Base-by-base conservation (phyloP, 2,888 invertebrate species). In the Lasioglossum pauxillum region DNA sequence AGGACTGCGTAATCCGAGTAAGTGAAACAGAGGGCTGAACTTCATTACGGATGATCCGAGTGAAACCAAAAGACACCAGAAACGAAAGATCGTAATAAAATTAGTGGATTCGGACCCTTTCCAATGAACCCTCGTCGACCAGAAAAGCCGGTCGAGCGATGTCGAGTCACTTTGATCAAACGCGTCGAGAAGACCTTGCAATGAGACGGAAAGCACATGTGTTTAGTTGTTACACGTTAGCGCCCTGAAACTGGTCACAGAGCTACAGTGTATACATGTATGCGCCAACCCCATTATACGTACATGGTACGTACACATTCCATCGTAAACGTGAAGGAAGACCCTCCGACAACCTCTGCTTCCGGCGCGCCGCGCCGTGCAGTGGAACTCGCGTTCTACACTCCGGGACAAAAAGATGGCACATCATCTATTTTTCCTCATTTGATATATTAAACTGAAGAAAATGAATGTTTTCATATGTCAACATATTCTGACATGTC, bases 131-230 rank as follows among this genome's bases (percentile, higher is more conserved):
- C 91, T 89, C 86, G 88, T 76, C 72, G 67, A 38, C 72, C 64
- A 35, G 31, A 44, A 80, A 74, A 31, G 87, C 83, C 88, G 74
- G 75, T 82, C 83, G 80, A 82, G 69, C 35, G 38, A 38, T 38
- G 23, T 31, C 38, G 84, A 91, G 92, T 91, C 91, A 90, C 93
- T 93, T 92, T 90, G 93, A 92, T 93, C 93, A 92, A 93, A 93
- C 90, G 90, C 75, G 81, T 35, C 38, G 57, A n/a, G 78, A 85
- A 85, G 79, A 86, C 71, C 77, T 85, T 84, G 89, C 88, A 91
- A 82, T 73, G 75, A 82, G 72, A 72, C 41, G 71, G 74, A 78
- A 41, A 27, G 23, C 67, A 16, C 78, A 64, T 64, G 71, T 72
- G 74, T 75, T 69, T n/a, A 27, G 78, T 81, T 75, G 81, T 90